phyloP scores from a whole-genome alignment of 2,113 vertebrate species.

The Anoura caudifer region DNA sequence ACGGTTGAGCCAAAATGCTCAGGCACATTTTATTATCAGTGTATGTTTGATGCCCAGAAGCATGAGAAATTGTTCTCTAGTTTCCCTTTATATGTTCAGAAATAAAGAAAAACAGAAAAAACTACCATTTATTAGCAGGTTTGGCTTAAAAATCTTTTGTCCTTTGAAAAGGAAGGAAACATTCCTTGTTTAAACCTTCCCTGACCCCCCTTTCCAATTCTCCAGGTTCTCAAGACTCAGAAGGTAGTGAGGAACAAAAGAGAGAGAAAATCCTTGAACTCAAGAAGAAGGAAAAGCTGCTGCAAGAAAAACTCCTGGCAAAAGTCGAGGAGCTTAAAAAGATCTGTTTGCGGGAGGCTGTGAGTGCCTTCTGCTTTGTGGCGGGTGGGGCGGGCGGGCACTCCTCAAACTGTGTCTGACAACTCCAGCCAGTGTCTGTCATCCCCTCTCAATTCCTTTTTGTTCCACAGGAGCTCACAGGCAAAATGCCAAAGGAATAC shows the following conservation, averaged over 20 bases:
- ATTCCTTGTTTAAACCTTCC: background rate
- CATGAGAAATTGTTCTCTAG: constrained; percentile 44
- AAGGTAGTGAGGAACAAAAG: constrained; percentile 93
- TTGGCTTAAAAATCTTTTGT: constrained; percentile 19
- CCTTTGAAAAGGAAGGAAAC: constrained; percentile 40
- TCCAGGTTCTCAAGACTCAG: constrained; percentile 93
- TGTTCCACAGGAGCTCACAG: constrained; percentile 90
- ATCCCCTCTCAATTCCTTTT: constrained; percentile 18
- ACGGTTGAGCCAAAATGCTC: background rate
- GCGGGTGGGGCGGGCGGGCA: accelerated
- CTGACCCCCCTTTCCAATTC: background rate
- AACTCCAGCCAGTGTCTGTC: background rate
- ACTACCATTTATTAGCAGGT: background rate
- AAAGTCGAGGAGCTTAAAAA: constrained; percentile 94
- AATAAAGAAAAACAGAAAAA: constrained; percentile 54
- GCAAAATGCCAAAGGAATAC: constrained; percentile 93
- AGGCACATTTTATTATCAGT: constrained; percentile 32
- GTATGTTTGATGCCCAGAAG: constrained; percentile 17
- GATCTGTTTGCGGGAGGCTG: constrained; percentile 95
- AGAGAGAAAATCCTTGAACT: constrained; percentile 94
- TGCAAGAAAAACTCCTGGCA: constrained; percentile 89
- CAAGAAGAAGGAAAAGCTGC: constrained; percentile 91
- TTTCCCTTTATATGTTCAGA: constrained; percentile 69
- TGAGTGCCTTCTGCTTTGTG: constrained; percentile 77
- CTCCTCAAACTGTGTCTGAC: accelerated